Evolutionary conservation across 1,140 invertebrate species (phyloP).

Genomic region (Drosophila guanche): DNA sequence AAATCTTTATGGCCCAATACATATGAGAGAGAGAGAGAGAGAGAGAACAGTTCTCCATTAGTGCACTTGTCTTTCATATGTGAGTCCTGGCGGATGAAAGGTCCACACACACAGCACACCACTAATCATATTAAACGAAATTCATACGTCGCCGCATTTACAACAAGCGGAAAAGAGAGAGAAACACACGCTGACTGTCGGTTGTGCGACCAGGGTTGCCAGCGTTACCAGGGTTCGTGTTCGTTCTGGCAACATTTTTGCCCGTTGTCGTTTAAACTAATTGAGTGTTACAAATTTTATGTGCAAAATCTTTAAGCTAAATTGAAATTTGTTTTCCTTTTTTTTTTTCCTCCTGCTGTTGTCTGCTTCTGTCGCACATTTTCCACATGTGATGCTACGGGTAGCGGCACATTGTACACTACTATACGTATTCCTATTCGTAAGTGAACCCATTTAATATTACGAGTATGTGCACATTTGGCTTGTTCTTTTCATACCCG

Average conservation of each 20-base stretch:
- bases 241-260: conserved; percentile 68
- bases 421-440: conserved; percentile 8
- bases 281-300: conserved; percentile 83
- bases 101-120: conserved; percentile 31
- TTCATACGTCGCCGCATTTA: conserved; percentile 80
- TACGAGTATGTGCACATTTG: conserved; percentile 62
- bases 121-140: conserved; percentile 82
- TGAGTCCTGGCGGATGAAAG: conserved; percentile 12
- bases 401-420: conserved; percentile 30
- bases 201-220: conserved; percentile 20
- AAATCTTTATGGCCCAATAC: conserved; percentile 73
- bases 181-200: too few species aligned
- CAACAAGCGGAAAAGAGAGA: conserved; percentile 34
- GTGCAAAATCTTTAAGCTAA: conserved; percentile 81
- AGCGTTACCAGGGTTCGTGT: conserved; percentile 42
- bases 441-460: conserved; percentile 78
- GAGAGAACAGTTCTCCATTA: not conserved
- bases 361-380: conserved; percentile 44
- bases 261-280: conserved; percentile 78
- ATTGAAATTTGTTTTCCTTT: conserved; percentile 78
- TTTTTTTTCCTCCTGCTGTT: conserved; percentile 9
- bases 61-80: conserved; percentile 63
- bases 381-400: conserved; percentile 69
- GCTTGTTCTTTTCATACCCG: conserved; percentile 43
- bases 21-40: conserved; percentile 29